Conservation (phyloP, 2,113 vertebrate genomes). For the Zeus faber region DNA sequence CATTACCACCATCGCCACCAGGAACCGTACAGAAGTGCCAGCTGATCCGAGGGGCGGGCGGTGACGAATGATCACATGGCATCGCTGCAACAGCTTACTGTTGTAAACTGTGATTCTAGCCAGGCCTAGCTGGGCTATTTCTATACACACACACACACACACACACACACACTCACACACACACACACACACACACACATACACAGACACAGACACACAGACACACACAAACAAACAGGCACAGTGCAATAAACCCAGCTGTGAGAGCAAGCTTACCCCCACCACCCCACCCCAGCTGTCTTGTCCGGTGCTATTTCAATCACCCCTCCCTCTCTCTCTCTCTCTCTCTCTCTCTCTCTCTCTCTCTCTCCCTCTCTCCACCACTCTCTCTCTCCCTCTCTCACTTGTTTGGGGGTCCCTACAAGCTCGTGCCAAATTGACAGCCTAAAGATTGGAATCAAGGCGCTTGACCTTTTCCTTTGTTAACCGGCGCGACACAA, state of each 20-base stretch:
- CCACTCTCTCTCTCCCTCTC: slow-evolving; percentile 13
- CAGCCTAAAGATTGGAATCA: slow-evolving; percentile 26
- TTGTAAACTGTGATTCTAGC: background rate
- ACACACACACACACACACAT: slow-evolving; percentile 3
- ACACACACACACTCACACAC: background rate
- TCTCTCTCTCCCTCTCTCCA: background rate
- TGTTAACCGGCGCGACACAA: slow-evolving; percentile 23
- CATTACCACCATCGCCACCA: no score
- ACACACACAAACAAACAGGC: no score
- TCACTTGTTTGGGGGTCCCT: slow-evolving; percentile 5
- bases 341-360: background rate
- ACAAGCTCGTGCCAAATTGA: background rate
- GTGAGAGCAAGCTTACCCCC: slow-evolving; percentile 34
- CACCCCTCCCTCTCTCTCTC: background rate
- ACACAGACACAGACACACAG: slow-evolving; percentile 16
- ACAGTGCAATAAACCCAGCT: no score
- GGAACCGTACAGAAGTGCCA: no score
- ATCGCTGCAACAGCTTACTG: slow-evolving; percentile 1
- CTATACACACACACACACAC: background rate
- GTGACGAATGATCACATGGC: background rate
- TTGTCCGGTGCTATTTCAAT: no score
- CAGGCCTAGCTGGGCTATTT: slow-evolving; percentile 4
- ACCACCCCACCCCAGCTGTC: no score
- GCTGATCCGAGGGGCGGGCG: slow-evolving; percentile 4
- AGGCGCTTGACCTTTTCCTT: slow-evolving; percentile 48